Percentiles rank a stretch among this genome's conserved stretches.
Evolutionary conservation across 2,888 invertebrate species (phyloP).

Genomic region (Troides oblongomaculatus): DNA sequence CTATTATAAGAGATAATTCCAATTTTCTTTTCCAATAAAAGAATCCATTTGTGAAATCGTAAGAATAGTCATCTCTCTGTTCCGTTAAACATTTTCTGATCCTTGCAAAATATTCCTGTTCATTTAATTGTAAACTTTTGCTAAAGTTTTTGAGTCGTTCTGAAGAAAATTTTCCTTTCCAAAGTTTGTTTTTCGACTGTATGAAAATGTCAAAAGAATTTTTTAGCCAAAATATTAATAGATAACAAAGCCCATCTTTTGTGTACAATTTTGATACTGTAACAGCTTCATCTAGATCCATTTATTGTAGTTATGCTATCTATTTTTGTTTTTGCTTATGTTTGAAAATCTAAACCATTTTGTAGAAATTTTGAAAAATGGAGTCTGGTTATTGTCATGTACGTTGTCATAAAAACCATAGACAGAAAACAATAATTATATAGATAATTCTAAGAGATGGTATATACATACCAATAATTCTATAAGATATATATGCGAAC

Average conservation of each 20-base stretch:
- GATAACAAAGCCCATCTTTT: slow-evolving; percentile 45
- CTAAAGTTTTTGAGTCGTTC: slow-evolving; percentile 56
- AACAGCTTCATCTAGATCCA: slow-evolving; percentile 56
- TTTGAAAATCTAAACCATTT: slow-evolving; percentile 3
- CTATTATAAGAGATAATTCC: slow-evolving; percentile 45
- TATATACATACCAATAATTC: too few relatives aligned
- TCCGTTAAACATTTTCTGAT: slow-evolving; percentile 51
- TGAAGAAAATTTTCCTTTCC: slow-evolving; percentile 61
- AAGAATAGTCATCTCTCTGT: slow-evolving; percentile 49
- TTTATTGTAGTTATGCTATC: slow-evolving; percentile 29
- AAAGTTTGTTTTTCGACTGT: slow-evolving; percentile 49
- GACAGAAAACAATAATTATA: neutral
- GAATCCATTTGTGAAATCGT: slow-evolving; percentile 61
- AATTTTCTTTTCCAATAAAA: slow-evolving; percentile 63
- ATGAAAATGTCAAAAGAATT: slow-evolving; percentile 59
- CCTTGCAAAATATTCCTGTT: slow-evolving; percentile 47
- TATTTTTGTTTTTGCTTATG: neutral
- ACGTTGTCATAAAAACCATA: neutral
- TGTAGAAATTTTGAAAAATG: neutral
- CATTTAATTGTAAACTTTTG: slow-evolving; percentile 52
- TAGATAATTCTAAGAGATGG: neutral
- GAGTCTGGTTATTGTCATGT: neutral
- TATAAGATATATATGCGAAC: too few relatives aligned
- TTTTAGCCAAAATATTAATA: slow-evolving; percentile 57
- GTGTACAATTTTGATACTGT: slow-evolving; percentile 54